These are phyloP conservation scores for Rhyacophila evoluta DNA, from an alignment of 2,888 invertebrate species.

Conservation along the genomic window DNA sequence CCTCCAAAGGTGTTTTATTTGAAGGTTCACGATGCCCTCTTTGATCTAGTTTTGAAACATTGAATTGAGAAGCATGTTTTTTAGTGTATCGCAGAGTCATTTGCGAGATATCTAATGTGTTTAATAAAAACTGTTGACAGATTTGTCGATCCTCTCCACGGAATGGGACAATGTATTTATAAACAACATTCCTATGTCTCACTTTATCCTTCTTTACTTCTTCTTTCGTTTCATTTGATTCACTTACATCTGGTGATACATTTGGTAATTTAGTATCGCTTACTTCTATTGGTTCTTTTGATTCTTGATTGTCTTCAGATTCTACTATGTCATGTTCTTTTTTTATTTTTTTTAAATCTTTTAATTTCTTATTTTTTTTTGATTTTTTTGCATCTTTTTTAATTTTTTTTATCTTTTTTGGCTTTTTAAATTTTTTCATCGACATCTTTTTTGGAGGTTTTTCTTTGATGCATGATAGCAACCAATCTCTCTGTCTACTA, in stretches of 20 bases:
- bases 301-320: background rate
- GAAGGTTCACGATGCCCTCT: constrained; percentile 22
- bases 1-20: background rate
- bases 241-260: background rate
- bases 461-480: constrained; percentile 26
- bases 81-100: constrained; percentile 23
- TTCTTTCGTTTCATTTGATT: background rate
- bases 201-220: background rate
- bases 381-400: background rate
- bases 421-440: background rate
- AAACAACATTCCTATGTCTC: background rate
- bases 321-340: background rate
- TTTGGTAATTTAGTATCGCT: background rate
- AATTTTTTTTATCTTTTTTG: background rate
- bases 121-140: constrained; percentile 28
- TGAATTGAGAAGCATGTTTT: constrained; percentile 17
- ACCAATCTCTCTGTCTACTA: constrained; percentile 12
- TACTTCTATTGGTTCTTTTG: background rate
- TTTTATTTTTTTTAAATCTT: background rate
- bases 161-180: background rate
- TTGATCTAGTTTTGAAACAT: constrained; percentile 30
- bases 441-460: background rate
- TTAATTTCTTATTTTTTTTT: background rate
- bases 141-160: background rate
- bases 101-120: constrained; percentile 30